Evolutionary conservation across 2,797 vertebrate species (phyloP), one percentile per base, ranked within the genome.

Genomic region (Thalassophryne amazonica): DNA sequence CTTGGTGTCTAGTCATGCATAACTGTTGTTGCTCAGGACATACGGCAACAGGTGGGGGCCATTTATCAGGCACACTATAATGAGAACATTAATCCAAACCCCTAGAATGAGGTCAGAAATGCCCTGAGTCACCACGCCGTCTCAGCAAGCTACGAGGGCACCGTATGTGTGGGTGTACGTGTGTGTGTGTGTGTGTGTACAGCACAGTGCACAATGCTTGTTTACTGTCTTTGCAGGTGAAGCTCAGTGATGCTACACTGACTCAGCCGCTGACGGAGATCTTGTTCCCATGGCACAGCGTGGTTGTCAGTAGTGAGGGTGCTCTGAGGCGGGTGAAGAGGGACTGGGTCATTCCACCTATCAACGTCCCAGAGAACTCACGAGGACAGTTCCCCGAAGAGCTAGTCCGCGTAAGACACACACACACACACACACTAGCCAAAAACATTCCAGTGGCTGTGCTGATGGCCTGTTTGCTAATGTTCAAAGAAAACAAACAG

Each of bases 261-360:
- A 73, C 75, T 61, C 89, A 76, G 69, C 90, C 83, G 88, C 76
- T 92, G 62, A 91, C 88, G 82, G 92, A 95, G 78, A 94, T 98
- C 40, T 4, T 93, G 86, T 98, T 98, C 87, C 96, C 95, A 24
- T 67, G 82, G 82, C 92, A 81, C 87, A 87, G 91, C 50, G 10
- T 74, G 57, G 80, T 86, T 69, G 84, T 80, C 66, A 72, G 65
- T 63, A 81, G 84, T 10, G 88, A 87, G 61, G 89, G 94, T 50
- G 78, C 85, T 69, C 80, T 98, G 43, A 93, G 92, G 74, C 92
- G 97, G 33, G 91, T 94, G 81, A 98, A 98, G 89, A 96, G 97
- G 85, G 97, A 98, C 86, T 99, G 97, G 97, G 97, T 99, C 86
- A 99, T 99, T 83, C 97, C 97, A 31, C 95, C 96, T 47, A 96